Evolutionary conservation across 2,113 vertebrate genomes (phyloP).

Genomic region (Hippocampus mohnikei): DNA sequence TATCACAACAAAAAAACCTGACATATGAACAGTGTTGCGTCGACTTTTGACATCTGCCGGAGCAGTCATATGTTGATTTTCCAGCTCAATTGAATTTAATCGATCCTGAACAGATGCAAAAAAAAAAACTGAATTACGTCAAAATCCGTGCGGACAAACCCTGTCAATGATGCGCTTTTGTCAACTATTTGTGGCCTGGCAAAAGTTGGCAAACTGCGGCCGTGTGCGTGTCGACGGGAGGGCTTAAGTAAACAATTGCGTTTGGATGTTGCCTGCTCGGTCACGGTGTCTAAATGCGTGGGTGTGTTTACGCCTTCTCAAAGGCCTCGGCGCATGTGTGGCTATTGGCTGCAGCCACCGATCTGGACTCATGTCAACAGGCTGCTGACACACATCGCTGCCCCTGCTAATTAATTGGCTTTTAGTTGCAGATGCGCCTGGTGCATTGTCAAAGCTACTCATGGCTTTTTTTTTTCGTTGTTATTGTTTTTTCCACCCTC

Average conservation of each 20-base stretch:
- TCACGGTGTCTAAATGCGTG: conserved; percentile 16
- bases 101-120: conserved; percentile 20
- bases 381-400: conserved; percentile 75
- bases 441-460: conserved; percentile 71
- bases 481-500: neutral
- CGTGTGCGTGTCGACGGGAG: neutral
- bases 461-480: conserved; percentile 12
- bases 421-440: conserved; percentile 73
- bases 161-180: conserved; percentile 13
- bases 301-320: conserved; percentile 22
- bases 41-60: conserved; percentile 13
- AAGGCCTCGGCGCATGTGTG: conserved; percentile 40
- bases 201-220: neutral
- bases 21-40: neutral
- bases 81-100: conserved; percentile 49
- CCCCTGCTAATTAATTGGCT: conserved; percentile 78
- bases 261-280: conserved; percentile 13
- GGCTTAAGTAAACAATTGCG: conserved; percentile 8
- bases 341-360: conserved; percentile 63
- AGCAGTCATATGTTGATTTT: conserved; percentile 53
- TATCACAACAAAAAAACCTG: too few species aligned
- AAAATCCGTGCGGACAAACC: conserved; percentile 17
- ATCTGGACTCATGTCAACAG: conserved; percentile 77
- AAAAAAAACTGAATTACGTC: conserved; percentile 10
- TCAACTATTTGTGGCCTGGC: neutral